Evolutionary conservation across 2,113 vertebrate species (phyloP).

Genomic region (Tylochromis polylepis): DNA sequence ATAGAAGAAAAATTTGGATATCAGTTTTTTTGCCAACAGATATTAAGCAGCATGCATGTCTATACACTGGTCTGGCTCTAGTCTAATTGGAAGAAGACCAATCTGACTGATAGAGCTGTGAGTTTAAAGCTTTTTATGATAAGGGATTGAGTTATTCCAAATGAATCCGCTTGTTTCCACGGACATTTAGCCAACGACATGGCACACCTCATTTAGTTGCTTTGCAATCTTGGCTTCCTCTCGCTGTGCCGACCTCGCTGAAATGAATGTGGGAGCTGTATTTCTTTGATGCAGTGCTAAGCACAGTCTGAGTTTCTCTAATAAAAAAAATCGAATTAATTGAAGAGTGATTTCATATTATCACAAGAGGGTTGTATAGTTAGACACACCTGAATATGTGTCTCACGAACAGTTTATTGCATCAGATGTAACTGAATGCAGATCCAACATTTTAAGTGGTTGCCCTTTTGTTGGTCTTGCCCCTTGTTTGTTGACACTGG

Average conservation of each 20-base stretch:
- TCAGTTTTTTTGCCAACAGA: not conserved
- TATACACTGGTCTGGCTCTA: not conserved
- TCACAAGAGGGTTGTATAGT: constrained; percentile 9
- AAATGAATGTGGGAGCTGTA: not conserved
- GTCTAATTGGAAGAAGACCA: not conserved
- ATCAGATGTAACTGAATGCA: constrained; percentile 64
- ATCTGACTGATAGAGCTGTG: not conserved
- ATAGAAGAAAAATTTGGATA: not conserved
- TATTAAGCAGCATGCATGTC: not conserved
- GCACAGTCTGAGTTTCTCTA: not conserved
- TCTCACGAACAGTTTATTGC: not conserved
- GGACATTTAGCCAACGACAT: not conserved
- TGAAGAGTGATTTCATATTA: not conserved
- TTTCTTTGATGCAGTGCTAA: not conserved
- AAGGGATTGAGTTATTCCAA: not conserved
- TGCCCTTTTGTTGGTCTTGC: constrained; percentile 58
- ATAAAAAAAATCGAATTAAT: not conserved
- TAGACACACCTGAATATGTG: not conserved
- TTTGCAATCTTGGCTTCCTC: not conserved
- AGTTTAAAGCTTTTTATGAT: not conserved
- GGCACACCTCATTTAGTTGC: not conserved
- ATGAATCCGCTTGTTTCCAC: not conserved
- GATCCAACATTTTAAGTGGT: constrained; percentile 52
- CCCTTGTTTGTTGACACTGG: constrained; percentile 51
- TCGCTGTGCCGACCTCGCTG: not conserved